Conservation (phyloP, 2,888 invertebrate genomes). For the Tryphoninae sp. region DNA sequence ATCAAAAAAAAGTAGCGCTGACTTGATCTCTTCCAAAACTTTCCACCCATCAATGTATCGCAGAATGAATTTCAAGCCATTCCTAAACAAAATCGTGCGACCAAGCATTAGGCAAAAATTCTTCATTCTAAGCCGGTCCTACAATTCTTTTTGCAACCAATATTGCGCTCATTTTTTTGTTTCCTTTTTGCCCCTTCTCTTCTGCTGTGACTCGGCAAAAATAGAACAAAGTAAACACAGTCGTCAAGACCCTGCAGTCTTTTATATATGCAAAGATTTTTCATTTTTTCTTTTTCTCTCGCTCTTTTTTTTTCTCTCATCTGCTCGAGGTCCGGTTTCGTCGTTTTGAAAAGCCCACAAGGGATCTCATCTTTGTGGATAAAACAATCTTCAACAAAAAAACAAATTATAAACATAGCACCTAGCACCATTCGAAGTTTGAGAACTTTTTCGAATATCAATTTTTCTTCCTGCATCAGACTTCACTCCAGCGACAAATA, state of each 20-base stretch:
- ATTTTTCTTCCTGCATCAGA: neutral
- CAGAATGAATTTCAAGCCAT: neutral
- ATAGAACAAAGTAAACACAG: constrained; percentile 62
- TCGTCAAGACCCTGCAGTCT: constrained; percentile 58
- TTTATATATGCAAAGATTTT: constrained; percentile 48
- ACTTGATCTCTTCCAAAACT: no score
- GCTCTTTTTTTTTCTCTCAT: constrained; percentile 18
- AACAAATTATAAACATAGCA: neutral
- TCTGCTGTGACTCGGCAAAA: constrained; percentile 53
- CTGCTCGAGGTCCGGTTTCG: constrained; percentile 54
- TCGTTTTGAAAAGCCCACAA: constrained; percentile 31
- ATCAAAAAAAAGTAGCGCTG: no score
- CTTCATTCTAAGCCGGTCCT: constrained; percentile 18
- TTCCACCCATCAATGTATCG: neutral
- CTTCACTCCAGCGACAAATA: neutral
- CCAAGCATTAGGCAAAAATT: neutral
- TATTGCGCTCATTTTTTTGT: constrained; percentile 10
- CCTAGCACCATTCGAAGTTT: neutral
- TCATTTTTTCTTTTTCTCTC: constrained; percentile 11
- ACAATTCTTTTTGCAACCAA: constrained; percentile 47
- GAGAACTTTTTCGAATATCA: neutral
- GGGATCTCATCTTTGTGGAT: constrained; percentile 28
- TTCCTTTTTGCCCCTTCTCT: constrained; percentile 33
- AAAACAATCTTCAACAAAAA: constrained; percentile 41
- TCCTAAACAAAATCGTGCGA: neutral